phyloP scores from a whole-genome alignment of 2,113 vertebrate genomes.

The Morphnarchus princeps region DNA sequence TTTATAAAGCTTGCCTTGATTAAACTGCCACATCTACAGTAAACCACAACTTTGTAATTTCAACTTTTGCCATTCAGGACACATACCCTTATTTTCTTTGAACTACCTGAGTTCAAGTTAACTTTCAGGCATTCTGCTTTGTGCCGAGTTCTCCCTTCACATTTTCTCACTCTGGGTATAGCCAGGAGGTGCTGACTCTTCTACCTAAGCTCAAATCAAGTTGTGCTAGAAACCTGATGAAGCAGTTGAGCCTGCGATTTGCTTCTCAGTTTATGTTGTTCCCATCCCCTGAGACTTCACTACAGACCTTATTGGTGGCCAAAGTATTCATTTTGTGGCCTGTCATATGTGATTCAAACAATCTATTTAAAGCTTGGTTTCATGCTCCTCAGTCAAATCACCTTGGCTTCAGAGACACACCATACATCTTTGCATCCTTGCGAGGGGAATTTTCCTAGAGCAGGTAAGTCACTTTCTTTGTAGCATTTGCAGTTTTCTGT shows the following conservation, averaged over 20 bases:
- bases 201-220: not conserved
- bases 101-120: not conserved
- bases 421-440: not conserved
- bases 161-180: not conserved
- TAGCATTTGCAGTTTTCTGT: conserved; percentile 9
- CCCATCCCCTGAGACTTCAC: not conserved
- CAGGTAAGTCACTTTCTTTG: not conserved
- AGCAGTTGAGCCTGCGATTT: not conserved
- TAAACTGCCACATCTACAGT: not conserved
- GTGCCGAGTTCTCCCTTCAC: not conserved
- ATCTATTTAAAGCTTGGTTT: not conserved
- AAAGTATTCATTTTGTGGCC: not conserved
- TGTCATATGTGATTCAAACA: not conserved
- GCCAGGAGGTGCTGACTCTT: not conserved
- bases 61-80: not conserved
- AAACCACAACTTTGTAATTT: not conserved
- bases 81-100: not conserved
- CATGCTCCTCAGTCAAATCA: not conserved
- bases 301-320: not conserved
- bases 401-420: not conserved
- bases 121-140: not conserved
- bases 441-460: not conserved
- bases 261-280: not conserved
- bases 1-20: not conserved
- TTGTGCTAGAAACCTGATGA: not conserved